These are phyloP conservation scores for Chirona hameri DNA, from an alignment of 2,888 invertebrate species.

Conservation along the genomic window DNA sequence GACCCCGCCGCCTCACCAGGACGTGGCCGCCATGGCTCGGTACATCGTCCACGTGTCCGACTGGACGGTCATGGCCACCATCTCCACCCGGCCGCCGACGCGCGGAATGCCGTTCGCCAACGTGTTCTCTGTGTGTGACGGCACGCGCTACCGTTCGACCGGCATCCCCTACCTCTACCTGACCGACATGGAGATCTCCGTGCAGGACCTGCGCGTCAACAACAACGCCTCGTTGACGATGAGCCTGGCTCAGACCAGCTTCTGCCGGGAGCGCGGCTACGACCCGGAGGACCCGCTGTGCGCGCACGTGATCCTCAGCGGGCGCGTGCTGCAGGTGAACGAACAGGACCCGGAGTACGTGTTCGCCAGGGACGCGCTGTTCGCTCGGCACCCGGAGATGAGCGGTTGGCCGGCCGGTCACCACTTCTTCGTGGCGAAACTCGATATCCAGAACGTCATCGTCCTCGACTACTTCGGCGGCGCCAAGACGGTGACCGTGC, in stretches of 20 bases:
- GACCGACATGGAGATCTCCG: constrained; percentile 66
- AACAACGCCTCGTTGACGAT: constrained; percentile 57
- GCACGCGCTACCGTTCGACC: constrained; percentile 61
- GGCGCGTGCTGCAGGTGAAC: constrained; percentile 60
- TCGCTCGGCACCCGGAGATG: constrained; percentile 67
- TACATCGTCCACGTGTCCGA: constrained; percentile 68
- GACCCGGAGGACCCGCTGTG: constrained; percentile 76
- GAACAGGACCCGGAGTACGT: constrained; percentile 55
- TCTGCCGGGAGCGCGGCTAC: constrained; percentile 58
- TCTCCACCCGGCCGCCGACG: constrained; percentile 59
- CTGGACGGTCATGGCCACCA: constrained; percentile 68
- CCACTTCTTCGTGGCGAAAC: constrained; percentile 68
- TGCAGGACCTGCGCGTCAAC: constrained; percentile 61
- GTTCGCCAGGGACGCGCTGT: constrained; percentile 61
- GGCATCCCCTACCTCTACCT: constrained; percentile 71
- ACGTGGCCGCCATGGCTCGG: constrained; percentile 65
- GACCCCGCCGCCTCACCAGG: constrained; percentile 58
- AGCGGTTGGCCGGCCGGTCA: constrained; percentile 58
- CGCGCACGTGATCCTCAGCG: constrained; percentile 66
- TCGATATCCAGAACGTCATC: constrained; percentile 67
- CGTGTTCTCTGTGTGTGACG: constrained; percentile 68
- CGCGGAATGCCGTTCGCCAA: constrained; percentile 64
- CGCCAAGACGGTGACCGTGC: constrained; percentile 61
- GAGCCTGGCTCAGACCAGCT: constrained; percentile 63
- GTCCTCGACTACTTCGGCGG: constrained; percentile 78